Conservation (phyloP, 92 coral and sea anemone genomes). For the Virgularia gustaviana region DNA sequence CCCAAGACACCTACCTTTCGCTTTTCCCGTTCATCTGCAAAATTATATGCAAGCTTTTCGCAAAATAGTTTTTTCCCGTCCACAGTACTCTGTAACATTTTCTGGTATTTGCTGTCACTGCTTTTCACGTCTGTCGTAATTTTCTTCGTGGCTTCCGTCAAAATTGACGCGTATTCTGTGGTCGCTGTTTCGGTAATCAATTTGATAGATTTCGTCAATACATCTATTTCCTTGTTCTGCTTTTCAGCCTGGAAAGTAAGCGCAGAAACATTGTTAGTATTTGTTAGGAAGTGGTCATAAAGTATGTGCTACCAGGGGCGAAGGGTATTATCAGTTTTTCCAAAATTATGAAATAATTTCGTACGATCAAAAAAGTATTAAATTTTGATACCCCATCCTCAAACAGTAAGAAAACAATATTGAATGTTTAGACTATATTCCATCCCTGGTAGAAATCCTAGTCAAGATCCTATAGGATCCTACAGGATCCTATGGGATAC, state of each 20-base stretch:
- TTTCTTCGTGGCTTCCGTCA: conserved; percentile 16
- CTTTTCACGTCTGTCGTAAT: conserved; percentile 1
- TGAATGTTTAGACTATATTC: too few species aligned
- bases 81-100: background rate
- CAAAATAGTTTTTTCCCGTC: conserved; percentile 2
- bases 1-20: conserved; percentile 28
- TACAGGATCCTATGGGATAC: too few species aligned
- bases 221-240: conserved; percentile 6
- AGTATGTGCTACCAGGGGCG: too few species aligned
- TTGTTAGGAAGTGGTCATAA: too few species aligned
- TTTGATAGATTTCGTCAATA: background rate
- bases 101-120: conserved; percentile 9
- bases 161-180: background rate
- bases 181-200: conserved; percentile 2
- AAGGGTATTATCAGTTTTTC: too few species aligned
- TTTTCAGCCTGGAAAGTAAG: conserved; percentile 7
- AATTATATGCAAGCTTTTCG: background rate
- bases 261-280: background rate
- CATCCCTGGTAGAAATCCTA: too few species aligned
- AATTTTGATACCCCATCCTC: too few species aligned
- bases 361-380: too few species aligned
- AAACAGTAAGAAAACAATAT: too few species aligned
- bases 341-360: too few species aligned
- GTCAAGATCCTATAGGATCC: too few species aligned
- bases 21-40: conserved; percentile 31